phyloP scores from a whole-genome alignment of 2,888 invertebrate genomes.

The Amblyteles armatorius region DNA sequence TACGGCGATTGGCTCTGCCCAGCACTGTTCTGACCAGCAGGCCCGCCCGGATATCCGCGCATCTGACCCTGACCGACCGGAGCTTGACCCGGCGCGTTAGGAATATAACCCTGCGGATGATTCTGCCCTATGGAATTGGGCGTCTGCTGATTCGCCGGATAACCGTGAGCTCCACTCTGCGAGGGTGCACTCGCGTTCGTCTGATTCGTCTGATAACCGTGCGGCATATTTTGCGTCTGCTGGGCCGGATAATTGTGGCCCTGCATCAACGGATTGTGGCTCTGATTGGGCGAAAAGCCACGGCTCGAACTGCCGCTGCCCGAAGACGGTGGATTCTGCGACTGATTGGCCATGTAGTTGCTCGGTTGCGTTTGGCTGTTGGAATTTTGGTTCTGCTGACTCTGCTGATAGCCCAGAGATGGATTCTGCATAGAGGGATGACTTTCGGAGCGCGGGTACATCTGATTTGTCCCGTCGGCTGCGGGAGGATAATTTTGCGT shows the following conservation, averaged over 20 bases:
- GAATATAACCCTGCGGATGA: slow-evolving; percentile 65
- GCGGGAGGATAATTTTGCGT: slow-evolving; percentile 75
- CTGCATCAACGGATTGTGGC: slow-evolving; percentile 68
- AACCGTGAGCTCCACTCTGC: slow-evolving; percentile 47
- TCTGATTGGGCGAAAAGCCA: slow-evolving; percentile 65
- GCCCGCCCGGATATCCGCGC: slow-evolving; percentile 74
- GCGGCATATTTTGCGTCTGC: slow-evolving; percentile 64
- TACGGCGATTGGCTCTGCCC: slow-evolving; percentile 64
- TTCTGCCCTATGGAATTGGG: slow-evolving; percentile 55
- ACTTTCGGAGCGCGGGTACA: slow-evolving; percentile 75
- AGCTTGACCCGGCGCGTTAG: slow-evolving; percentile 64
- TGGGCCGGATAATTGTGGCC: slow-evolving; percentile 64
- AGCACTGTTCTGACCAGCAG: slow-evolving; percentile 70
- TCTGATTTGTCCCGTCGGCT: slow-evolving; percentile 72
- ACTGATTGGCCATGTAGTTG: slow-evolving; percentile 64
- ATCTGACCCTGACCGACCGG: slow-evolving; percentile 75
- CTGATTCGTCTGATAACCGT: slow-evolving; percentile 61
- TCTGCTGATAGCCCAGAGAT: slow-evolving; percentile 71
- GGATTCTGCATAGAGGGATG: slow-evolving; percentile 74
- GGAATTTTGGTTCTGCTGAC: slow-evolving; percentile 73
- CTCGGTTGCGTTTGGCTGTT: slow-evolving; percentile 57
- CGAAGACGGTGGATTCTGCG: slow-evolving; percentile 53
- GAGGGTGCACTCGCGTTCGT: slow-evolving; percentile 25
- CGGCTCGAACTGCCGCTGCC: slow-evolving; percentile 38
- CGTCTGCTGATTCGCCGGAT: slow-evolving; percentile 64